Base-by-base conservation (phyloP, 2,888 invertebrate genomes). In the Acleris emargana region DNA sequence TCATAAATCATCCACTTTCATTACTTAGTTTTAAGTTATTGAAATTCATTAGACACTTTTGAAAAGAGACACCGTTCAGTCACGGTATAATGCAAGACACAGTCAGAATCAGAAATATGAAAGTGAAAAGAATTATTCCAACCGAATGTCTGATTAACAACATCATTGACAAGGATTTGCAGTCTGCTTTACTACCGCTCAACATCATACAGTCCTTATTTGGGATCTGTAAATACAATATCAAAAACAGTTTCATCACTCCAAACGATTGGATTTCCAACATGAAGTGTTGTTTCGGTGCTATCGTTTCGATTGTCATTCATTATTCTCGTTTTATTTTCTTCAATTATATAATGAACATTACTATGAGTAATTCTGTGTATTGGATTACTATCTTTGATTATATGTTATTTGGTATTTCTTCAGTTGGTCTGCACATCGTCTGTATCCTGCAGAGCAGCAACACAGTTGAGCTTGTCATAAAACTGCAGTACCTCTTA, bases 71-170 rank as follows among this genome's bases (percentile, higher is more conserved):
- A 13, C 2, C 13, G 4, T 13, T 13, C 13, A 38, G 38, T 38
- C 13, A 38, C 38, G 9, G 32, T 9, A 38, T 32, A 9, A 32
- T 38, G 38, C 38, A 38, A 38, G 13, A 4, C 13, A 38, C 38
- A 38, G 38, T 13, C 2, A 32, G 28, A 28, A 51, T 32, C 7
- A 28, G 32, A 32, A 52, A 28, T 17, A 52, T 52, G 52, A 28
- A 52, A 28, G n/a, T 17, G 11, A 25, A 17, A 3, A 52, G 17
- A 20, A 17, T 52, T 45, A 6, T 25, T 4, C 47, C 57, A 6
- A 17, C 45, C 5, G 57, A 58, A 18, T 58, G 18, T 17, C 16
- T 58, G 57, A 22, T 57, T 11, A 45, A 57, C 25, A 58, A 58
- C 18, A 47, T 20, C 18, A 58, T 47, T 45, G 50, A 58, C 11